Evolutionary conservation across 2,888 invertebrate genomes (phyloP).

Genomic region (Aphelenchoides bicaudatus): DNA sequence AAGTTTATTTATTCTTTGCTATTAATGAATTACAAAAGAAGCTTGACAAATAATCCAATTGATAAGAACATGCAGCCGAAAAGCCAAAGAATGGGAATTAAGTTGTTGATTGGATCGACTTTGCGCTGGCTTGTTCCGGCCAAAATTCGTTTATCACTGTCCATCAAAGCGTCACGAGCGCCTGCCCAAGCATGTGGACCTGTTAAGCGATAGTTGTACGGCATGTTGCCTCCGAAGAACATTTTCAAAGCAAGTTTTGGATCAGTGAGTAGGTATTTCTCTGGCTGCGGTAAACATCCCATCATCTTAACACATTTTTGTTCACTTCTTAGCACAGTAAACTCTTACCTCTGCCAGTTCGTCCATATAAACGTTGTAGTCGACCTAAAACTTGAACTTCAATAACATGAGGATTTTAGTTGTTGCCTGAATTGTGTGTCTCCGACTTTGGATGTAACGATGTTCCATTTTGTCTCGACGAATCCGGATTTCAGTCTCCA

Average conservation of each 20-base stretch:
- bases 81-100: background rate
- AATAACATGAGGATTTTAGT: slow-evolving; percentile 16
- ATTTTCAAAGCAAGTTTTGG: slow-evolving; percentile 34
- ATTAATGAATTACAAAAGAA: no score
- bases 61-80: background rate
- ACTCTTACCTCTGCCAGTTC: slow-evolving; percentile 61
- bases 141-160: slow-evolving; percentile 33
- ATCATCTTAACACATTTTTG: slow-evolving; percentile 47
- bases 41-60: slow-evolving; percentile 1
- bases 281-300: slow-evolving; percentile 62
- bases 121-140: slow-evolving; percentile 24
- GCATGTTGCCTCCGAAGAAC: slow-evolving; percentile 35
- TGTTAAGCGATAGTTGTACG: slow-evolving; percentile 38
- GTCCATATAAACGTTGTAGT: slow-evolving; percentile 62
- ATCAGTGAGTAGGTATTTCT: slow-evolving; percentile 51
- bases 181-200: slow-evolving; percentile 63
- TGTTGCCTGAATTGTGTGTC: slow-evolving; percentile 62
- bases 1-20: no score
- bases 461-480: slow-evolving; percentile 49
- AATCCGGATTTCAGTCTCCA: slow-evolving; percentile 60
- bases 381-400: slow-evolving; percentile 51
- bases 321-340: background rate
- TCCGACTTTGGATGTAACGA: slow-evolving; percentile 40
- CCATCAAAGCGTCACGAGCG: slow-evolving; percentile 62
- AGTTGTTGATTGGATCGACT: background rate